Conservation (phyloP, 2,797 vertebrate genomes). For the Pagetopsis macropterus region DNA sequence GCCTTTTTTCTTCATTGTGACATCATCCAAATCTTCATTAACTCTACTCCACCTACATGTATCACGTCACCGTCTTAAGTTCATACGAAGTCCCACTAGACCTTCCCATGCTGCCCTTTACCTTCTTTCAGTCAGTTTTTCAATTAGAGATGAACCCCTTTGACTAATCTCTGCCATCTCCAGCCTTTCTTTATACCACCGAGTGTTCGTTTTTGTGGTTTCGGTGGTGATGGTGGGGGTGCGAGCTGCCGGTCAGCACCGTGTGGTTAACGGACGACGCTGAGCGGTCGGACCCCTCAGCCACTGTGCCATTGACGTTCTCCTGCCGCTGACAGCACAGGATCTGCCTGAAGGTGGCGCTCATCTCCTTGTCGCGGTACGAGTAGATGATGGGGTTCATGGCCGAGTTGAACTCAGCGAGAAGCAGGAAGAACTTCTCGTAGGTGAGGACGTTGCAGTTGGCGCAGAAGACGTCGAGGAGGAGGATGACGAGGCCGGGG, state of each 20-base stretch:
- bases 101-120: constrained; percentile 17
- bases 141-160: constrained; percentile 39
- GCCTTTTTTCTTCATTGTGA: constrained; percentile 28
- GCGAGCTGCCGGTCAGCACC: constrained; percentile 85
- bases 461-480: constrained; percentile 94
- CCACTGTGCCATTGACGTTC: constrained; percentile 87
- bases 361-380: constrained; percentile 99
- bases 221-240: constrained; percentile 86
- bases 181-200: constrained; percentile 83
- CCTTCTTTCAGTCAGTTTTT: constrained; percentile 35
- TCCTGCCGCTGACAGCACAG: constrained; percentile 95
- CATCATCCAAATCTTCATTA: constrained; percentile 11
- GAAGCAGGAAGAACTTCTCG: constrained; percentile 97
- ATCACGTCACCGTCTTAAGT: constrained; percentile 20
- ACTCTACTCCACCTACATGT: background rate
- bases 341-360: constrained; percentile 96
- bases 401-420: constrained; percentile 98
- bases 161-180: constrained; percentile 16
- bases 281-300: constrained; percentile 94
- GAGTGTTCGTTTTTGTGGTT: constrained; percentile 89
- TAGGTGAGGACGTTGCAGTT: constrained; percentile 92
- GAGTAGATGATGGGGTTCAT: constrained; percentile 99
- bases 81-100: constrained; percentile 27
- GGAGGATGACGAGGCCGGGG: constrained; percentile 93
- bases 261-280: constrained; percentile 97